phyloP scores from a whole-genome alignment of 2,888 invertebrate species.

The Emmelina monodactyla region DNA sequence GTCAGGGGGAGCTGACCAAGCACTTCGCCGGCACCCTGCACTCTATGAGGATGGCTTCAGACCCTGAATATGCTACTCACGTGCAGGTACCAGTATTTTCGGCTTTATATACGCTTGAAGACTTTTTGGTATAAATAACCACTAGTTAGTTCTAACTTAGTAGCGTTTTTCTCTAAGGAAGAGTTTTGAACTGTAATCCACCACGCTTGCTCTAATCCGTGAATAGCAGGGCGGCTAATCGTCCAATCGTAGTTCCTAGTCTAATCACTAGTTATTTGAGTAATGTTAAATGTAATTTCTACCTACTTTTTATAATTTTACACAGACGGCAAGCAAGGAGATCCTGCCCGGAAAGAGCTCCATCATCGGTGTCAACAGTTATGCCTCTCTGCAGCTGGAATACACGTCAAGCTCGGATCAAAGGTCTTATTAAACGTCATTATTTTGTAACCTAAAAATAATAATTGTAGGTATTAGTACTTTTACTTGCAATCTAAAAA shows the following conservation, averaged over 20 bases:
- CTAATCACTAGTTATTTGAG: too few relatives aligned
- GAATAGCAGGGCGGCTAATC: too few relatives aligned
- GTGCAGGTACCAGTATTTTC: slow-evolving; percentile 25
- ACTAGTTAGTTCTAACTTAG: too few relatives aligned
- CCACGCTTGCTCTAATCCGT: too few relatives aligned
- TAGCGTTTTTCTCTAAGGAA: too few relatives aligned
- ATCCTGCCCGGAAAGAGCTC: slow-evolving; percentile 50
- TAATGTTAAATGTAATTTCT: not conserved
- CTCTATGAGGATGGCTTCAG: slow-evolving; percentile 68
- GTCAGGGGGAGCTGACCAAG: slow-evolving; percentile 69
- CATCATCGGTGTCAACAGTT: slow-evolving; percentile 33
- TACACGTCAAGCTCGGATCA: slow-evolving; percentile 55
- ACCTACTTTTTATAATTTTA: slow-evolving; percentile 5
- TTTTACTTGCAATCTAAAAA: too few relatives aligned
- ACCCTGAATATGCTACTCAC: slow-evolving; percentile 54
- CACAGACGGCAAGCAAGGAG: slow-evolving; percentile 47
- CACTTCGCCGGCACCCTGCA: slow-evolving; percentile 67
- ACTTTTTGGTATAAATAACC: not conserved
- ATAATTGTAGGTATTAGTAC: too few relatives aligned
- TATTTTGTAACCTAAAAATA: too few relatives aligned
- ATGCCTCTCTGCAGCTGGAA: slow-evolving; percentile 49
- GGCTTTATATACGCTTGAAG: not conserved
- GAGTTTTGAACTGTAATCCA: too few relatives aligned
- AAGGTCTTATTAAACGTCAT: too few relatives aligned
- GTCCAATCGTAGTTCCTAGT: too few relatives aligned